phyloP scores from a whole-genome alignment of 2,888 invertebrate genomes.

The Meiosimyza platycephala region DNA sequence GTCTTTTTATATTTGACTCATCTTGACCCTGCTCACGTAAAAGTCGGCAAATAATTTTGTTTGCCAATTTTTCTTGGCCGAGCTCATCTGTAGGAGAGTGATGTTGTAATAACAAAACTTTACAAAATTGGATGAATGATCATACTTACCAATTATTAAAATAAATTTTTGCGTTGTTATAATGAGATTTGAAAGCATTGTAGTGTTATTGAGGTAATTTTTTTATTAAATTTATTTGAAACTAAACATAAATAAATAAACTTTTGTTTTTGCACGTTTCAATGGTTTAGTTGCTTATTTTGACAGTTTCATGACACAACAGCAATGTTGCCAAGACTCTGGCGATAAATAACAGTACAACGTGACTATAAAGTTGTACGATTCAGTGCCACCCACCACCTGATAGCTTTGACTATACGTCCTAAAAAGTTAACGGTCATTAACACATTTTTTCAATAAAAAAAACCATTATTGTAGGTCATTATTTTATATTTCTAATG shows the following conservation, averaged over 20 bases:
- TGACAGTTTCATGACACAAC: neutral
- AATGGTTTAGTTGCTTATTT: conserved; percentile 3
- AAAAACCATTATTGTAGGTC: no score
- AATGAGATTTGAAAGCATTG: conserved; percentile 62
- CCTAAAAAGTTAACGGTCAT: no score
- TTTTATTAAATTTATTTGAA: neutral
- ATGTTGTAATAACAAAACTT: neutral
- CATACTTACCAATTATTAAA: conserved; percentile 60
- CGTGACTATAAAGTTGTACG: no score
- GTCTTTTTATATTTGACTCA: conserved; percentile 48
- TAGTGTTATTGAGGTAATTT: neutral
- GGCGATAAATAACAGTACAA: no score
- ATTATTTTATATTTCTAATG: no score
- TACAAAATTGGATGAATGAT: neutral
- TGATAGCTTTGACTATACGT: no score
- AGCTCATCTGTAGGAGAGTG: conserved; percentile 55
- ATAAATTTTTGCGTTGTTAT: conserved; percentile 61
- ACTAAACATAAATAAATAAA: neutral
- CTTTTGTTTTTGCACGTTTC: conserved; percentile 9
- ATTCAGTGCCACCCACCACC: no score
- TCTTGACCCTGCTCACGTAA: conserved; percentile 60
- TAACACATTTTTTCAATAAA: no score
- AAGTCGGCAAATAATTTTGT: conserved; percentile 55
- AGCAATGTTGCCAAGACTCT: neutral
- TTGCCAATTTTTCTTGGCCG: conserved; percentile 60